Evolutionary conservation across 2,113 vertebrate species (phyloP), one percentile per base, ranked within the genome.

Genomic region (Mustela nigripes): DNA sequence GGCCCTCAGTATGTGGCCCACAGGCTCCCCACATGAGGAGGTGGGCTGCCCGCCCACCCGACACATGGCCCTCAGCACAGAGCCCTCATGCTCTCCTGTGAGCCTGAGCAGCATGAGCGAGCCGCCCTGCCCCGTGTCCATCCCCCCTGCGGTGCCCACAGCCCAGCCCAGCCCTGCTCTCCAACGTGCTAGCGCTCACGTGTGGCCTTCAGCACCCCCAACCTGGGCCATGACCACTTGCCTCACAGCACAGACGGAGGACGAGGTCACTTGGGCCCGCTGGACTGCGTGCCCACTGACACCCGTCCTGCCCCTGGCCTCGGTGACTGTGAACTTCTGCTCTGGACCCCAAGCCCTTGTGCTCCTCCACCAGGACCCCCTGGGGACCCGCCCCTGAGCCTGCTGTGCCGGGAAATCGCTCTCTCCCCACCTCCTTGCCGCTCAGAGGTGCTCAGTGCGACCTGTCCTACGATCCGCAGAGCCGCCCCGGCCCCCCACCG

Each of bases 241-340:
- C 86, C 36, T 62, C 22, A 14, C 14, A 18, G 45, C 6, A 16
- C 33, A 39, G 36, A 24, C 53, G 24, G 62, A 82, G 8, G 14
- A 26, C 5, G 0, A 33, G 36, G 48, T 22, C 28, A 4, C 7
- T 56, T 1, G 50, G 67, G 8, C 1, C 3, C 0, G 0, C 50
- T 0, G 12, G 33, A 19, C 50, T 4, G 74, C 11, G 36, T 19
- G 19, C 50, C 36, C 0, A 0, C 3, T 50, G 36, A 63, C 65
- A 48, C 24, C 73, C 4, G 1, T 14, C 22, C 28, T 0, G 0
- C 33, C 50, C 18, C 33, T 15, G 2, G 48, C 10, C 69, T 39
- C 12, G 0, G 5, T 6, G 42, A 76, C 16, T 3, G 7, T 7
- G 39, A 24, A 0, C 6, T 6, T 22, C 7, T 2, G n/a, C 19